Evolutionary conservation across 2,888 invertebrate genomes (phyloP), one percentile per base, ranked within the genome.

Genomic region (Microctonus hyperodae): DNA sequence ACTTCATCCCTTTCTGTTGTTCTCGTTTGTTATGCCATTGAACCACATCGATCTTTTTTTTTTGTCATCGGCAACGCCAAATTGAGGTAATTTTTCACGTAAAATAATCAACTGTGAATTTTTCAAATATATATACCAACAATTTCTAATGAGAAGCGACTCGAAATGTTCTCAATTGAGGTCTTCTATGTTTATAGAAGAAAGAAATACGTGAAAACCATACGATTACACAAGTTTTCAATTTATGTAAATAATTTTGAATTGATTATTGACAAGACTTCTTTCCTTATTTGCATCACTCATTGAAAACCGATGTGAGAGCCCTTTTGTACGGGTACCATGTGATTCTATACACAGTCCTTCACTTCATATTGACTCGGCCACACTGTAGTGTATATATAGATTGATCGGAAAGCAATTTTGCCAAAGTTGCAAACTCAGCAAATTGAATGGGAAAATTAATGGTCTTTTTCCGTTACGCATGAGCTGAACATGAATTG

Each of bases 21-120:
- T 4, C 1, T 37, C 37, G 23, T 55, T 28, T 44, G 37, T 22
- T 40, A 6, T 22, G 9, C 40, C 9, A 59, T 75, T 73, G 3
- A 72, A 73, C 73, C 76, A 73, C 79, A 79, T 80, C 78, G 75
- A 78, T 78, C 2, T 2, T 76, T 66, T 68, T 66, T 68, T 69
- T 68, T 62, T 28, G 66, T 73, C 73, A 70, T 71, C 66, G 72
- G 67, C 66, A 72, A 72, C 68, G 70, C 23, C 50, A 66, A 72
- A 75, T 75, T 73, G 72, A 73, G 66, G 60, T 65, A 69, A 60
- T 66, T 69, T 58, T 10, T 16, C 40, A 44, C n/a, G 44, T n/a
- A 44, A 16, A 4, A 44, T 44, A n/a, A 44, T n/a, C 10, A 13
- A 13, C 16, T n/a, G 6, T 40, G 6, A 6, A 16, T 13, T 44